A percentile compares a stretch with the other conserved stretches of the same genome.
These are phyloP conservation scores for Muricea muricata DNA, from an alignment of 92 coral and sea anemone genomes.

Conservation along the genomic window DNA sequence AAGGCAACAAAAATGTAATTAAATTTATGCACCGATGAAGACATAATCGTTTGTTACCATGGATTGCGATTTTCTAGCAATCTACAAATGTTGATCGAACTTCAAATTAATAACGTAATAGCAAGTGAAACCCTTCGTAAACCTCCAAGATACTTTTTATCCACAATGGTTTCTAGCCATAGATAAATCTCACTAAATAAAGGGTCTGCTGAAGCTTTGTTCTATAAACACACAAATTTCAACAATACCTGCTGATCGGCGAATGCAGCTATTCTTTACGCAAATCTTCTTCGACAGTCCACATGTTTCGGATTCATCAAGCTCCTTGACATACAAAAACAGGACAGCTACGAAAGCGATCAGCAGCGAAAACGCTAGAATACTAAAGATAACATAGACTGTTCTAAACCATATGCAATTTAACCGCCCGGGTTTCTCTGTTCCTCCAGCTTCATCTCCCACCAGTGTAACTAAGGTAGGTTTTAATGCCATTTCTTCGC, in stretches of 20 bases:
- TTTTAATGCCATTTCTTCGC: constrained; percentile 20
- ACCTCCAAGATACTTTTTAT: no score
- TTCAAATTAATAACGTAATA: no score
- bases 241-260: constrained; percentile 37
- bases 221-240: no score
- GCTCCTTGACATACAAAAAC: constrained; percentile 6
- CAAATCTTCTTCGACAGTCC: neutral
- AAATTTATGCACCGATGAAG: no score
- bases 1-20: no score
- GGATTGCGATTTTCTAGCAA: no score
- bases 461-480: neutral
- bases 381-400: neutral
- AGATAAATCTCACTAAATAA: no score
- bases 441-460: neutral
- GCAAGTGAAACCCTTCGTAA: no score
- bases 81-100: no score
- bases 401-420: neutral
- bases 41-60: no score
- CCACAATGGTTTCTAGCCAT: no score
- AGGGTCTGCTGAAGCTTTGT: no score
- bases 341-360: constrained; percentile 5
- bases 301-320: neutral
- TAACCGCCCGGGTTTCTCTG: neutral
- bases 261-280: constrained; percentile 6
- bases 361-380: neutral